These are phyloP conservation scores for Aplochiton taeniatus DNA, from an alignment of 2,797 vertebrate genomes.

Conservation along the genomic window DNA sequence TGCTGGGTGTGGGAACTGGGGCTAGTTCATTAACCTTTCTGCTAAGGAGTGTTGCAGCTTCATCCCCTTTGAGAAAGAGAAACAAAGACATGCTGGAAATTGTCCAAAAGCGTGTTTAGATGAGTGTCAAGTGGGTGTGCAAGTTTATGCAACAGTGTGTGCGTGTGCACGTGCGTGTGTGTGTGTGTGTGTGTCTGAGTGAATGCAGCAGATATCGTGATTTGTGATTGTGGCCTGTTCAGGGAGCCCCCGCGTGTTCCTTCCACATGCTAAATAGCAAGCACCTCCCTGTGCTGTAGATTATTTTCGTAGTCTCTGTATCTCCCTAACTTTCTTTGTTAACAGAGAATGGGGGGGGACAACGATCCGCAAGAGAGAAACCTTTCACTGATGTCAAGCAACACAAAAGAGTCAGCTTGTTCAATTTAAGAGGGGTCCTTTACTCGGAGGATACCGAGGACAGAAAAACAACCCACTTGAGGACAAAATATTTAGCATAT, in stretches of 20 bases:
- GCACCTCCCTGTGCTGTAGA: constrained; percentile 11
- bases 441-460: constrained; percentile 12
- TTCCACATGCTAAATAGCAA: constrained; percentile 39
- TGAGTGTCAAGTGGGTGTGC: not conserved
- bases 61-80: not conserved
- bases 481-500: not conserved
- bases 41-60: not conserved
- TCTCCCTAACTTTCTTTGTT: constrained; percentile 5
- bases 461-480: constrained; percentile 3
- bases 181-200: not conserved
- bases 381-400: constrained; percentile 7
- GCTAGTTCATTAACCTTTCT: constrained; percentile 4
- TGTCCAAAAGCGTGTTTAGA: not conserved
- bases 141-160: not conserved
- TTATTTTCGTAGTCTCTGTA: constrained; percentile 4
- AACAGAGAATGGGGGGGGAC: constrained; percentile 5
- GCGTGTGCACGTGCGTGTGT: not conserved
- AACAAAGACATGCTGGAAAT: not conserved
- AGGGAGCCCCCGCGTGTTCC: constrained; percentile 24
- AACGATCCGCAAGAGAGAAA: constrained; percentile 10
- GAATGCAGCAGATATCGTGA: constrained; percentile 22
- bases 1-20: not conserved
- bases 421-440: constrained; percentile 20
- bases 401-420: constrained; percentile 21
- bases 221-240: constrained; percentile 37